Percentiles rank a stretch among this genome's conserved stretches.
Conservation (phyloP, 2,113 vertebrate species). For the Athene noctua region DNA sequence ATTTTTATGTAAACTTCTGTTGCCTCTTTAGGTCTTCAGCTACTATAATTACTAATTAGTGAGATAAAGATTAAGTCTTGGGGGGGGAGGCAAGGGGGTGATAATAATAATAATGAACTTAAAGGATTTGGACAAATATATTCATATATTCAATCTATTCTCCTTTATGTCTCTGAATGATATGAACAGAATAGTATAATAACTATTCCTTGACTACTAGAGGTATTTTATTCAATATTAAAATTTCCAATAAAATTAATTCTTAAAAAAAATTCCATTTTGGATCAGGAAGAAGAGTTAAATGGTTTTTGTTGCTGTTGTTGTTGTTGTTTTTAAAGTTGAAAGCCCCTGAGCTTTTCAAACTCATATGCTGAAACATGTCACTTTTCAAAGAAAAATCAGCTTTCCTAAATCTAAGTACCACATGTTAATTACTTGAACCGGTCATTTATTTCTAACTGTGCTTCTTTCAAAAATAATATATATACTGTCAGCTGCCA, state of each 20-base stretch:
- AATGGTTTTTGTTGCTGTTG: too few species aligned
- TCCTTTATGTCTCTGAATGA: neutral
- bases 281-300: neutral
- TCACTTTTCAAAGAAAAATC: neutral
- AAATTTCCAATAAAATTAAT: neutral
- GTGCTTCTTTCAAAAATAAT: neutral
- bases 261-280: neutral
- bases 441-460: neutral
- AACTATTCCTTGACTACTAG: neutral
- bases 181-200: neutral
- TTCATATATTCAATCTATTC: neutral
- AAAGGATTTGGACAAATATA: neutral
- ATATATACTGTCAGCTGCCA: neutral
- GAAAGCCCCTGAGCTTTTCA: neutral
- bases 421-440: neutral
- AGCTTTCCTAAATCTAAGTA: neutral
- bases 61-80: neutral
- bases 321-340: neutral
- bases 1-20: neutral
- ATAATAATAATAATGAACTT: neutral
- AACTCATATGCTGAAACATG: neutral
- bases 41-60: neutral
- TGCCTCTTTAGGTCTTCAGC: neutral
- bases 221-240: neutral
- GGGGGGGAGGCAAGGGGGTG: accelerated